Base-by-base conservation (phyloP, 2,888 invertebrate species). In the Drosophila mayaguana region DNA sequence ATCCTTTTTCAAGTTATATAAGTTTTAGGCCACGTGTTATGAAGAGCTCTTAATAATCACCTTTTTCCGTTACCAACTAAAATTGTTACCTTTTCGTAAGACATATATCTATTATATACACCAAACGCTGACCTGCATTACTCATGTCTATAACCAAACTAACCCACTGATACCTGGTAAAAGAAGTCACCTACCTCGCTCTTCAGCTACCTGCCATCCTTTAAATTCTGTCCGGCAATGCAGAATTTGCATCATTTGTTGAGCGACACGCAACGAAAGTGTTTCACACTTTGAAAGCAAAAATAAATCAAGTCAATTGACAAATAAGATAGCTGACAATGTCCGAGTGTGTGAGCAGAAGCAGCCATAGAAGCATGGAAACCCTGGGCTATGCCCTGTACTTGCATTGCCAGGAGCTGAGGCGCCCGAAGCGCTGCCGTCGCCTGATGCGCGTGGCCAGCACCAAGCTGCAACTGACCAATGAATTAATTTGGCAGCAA, bases 401-500 rank as follows among this genome's bases (percentile, higher is more conserved):
- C 50, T 43, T 86, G 79, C 87, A 86, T 68, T 72, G 83, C 9
- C 64, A 68, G 73, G 90, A 89, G 61, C 32, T 86, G 69, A 28
- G 45, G 0, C 87, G 87, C 28, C 72, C 78, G 43, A 81, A 55
- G 68, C 76, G 78, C 14, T 61, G 51, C 18, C 55, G 74, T 16
- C 78, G 73, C 20, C 20, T 83, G 45, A 78, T 86, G 81, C 72
- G 73, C 20, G 61, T 88, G 38, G 78, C 75, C 61, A 67, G 40
- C 64, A 90, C 88, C 64, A 88, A 86, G 59, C n/a, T 88, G 67
- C 72, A 65, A 54, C 72, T 90, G 79, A 90, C 90, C 60, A 73
- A 86, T 57, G 88, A 83, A 70, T 81, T 86, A 72, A 90, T 88
- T 55, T 70, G 60, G 54, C 69, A 38, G 20, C 53, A 68, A 59